These are phyloP conservation scores for Aegithalos caudatus DNA, from an alignment of 2,113 vertebrate genomes.

Conservation along the genomic window DNA sequence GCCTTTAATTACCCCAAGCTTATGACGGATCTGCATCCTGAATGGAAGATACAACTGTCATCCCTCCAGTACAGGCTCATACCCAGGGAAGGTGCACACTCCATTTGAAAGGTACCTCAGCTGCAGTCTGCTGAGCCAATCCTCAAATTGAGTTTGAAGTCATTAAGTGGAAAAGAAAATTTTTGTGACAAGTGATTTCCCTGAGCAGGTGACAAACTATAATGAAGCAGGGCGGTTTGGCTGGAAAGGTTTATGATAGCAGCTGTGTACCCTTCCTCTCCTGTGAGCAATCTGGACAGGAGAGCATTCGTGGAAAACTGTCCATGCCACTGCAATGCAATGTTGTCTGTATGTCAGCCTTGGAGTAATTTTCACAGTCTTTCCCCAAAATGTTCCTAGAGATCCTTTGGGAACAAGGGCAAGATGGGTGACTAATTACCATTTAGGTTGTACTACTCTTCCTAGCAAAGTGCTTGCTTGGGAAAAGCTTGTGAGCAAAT, in stretches of 20 bases:
- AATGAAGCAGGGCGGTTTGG: slow-evolving; percentile 29
- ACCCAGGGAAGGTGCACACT: background rate
- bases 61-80: background rate
- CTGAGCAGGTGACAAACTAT: slow-evolving; percentile 63
- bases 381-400: background rate
- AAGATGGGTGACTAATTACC: background rate
- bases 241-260: slow-evolving; percentile 49
- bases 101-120: slow-evolving; percentile 5
- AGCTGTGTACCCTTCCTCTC: slow-evolving; percentile 31
- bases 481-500: background rate
- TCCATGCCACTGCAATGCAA: background rate
- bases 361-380: background rate
- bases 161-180: slow-evolving; percentile 69
- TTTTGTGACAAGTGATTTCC: slow-evolving; percentile 67
- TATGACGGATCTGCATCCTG: background rate
- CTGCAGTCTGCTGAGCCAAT: background rate
- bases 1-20: background rate
- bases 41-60: background rate
- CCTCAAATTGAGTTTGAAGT: slow-evolving; percentile 62
- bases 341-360: background rate
- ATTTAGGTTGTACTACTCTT: background rate
- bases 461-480: background rate
- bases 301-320: background rate
- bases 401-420: background rate
- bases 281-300: background rate